Evolutionary conservation across 2,888 invertebrate species (phyloP), one percentile per base, ranked within the genome.

Genomic region (Brachylomia viminalis): DNA sequence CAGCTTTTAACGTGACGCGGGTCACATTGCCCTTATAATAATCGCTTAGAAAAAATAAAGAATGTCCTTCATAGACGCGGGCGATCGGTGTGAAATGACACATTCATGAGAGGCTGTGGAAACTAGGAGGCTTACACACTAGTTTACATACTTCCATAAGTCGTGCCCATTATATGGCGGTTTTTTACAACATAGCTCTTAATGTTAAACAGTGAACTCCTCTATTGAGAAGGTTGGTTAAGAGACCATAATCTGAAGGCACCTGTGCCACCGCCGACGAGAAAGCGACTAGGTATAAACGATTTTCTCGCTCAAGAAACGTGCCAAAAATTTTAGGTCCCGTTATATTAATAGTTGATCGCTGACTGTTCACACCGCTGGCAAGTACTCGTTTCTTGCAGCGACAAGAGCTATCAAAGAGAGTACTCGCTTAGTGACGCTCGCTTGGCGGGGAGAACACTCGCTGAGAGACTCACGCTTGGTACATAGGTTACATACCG

Each of bases 21-120:
- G 47, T 13, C 65, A 59, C 54, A 42, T 67, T 38, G 66, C 78
- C 84, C 76, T 83, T 82, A 82, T 87, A 87, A 82, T 88, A 87
- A 88, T 84, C 75, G 82, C 38, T 83, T 67, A 75, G 74, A 82
- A 87, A 88, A 91, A 88, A 88, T 87, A 59, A 86, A 86, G 84
- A 90, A 89, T 88, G 86, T 83, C 73, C 80, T 81, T 86, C 84
- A 89, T 90, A 88, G 86, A 88, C 71, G 83, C 58, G 76, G 61
- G 87, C 90, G 87, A 82, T 86, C 87, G 86, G 88, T 90, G 92
- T 92, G 89, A 92, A 92, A 92, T 90, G 86, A 89, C 90, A 89
- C 85, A 86, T 86, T 88, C 82, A 85, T 84, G 85, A 77, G 69
- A 58, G 65, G 73, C 73, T 69, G 59, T 71, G 64, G 61, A 66